A percentile compares a stretch with the other conserved stretches of the same genome.
Evolutionary conservation across 2,888 invertebrate genomes (phyloP).

Genomic region (Lycaena phlaeas): DNA sequence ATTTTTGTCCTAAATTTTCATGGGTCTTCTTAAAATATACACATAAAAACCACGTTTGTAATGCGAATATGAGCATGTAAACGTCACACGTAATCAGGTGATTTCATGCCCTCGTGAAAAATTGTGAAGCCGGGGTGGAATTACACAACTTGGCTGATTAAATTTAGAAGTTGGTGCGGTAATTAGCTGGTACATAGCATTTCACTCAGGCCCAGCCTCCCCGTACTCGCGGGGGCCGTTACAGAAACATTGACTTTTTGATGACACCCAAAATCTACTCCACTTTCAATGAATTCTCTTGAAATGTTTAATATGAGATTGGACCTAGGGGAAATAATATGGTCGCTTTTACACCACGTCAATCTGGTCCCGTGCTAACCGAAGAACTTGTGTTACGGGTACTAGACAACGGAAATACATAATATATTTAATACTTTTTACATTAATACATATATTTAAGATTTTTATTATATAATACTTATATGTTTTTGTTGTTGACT

Average conservation of each 20-base stretch:
- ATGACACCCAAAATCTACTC: slow-evolving; percentile 21
- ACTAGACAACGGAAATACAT: no score
- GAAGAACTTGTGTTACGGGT: no score
- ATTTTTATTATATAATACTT: no score
- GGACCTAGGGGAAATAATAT: not conserved
- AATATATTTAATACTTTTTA: no score
- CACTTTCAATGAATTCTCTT: slow-evolving; percentile 13
- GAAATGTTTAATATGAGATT: not conserved
- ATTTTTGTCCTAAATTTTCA: no score
- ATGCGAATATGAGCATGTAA: not conserved
- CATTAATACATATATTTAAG: no score
- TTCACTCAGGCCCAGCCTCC: slow-evolving; percentile 54
- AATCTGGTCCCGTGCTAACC: no score
- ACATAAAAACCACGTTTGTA: no score
- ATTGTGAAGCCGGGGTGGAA: slow-evolving; percentile 52
- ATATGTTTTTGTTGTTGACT: no score
- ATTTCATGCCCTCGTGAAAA: slow-evolving; percentile 45
- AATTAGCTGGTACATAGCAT: slow-evolving; percentile 66
- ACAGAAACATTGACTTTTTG: slow-evolving; percentile 21
- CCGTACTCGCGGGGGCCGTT: slow-evolving; percentile 27
- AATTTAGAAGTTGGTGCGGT: slow-evolving; percentile 65
- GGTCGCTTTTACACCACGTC: no score
- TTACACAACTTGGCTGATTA: slow-evolving; percentile 67
- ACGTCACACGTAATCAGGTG: slow-evolving; percentile 11
- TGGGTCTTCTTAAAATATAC: no score